Evolutionary conservation across 2,113 vertebrate genomes (phyloP).

Genomic region (Casuarius casuarius): DNA sequence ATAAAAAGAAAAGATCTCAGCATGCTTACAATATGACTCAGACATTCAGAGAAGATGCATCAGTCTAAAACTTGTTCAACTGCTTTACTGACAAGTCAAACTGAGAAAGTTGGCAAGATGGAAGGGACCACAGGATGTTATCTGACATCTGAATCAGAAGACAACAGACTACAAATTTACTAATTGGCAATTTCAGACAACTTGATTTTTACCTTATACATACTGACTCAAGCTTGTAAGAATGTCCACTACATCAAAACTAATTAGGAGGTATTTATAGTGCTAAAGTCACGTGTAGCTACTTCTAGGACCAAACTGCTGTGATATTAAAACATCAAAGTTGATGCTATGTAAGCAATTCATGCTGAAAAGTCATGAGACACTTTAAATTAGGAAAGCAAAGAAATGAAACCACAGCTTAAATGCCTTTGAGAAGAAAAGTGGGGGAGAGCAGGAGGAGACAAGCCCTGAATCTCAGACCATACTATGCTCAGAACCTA

Average conservation of each 20-base stretch:
- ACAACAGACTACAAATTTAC: conserved; percentile 40
- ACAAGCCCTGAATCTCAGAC: conserved; percentile 24
- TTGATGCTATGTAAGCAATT: conserved; percentile 45
- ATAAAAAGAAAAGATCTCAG: conserved; percentile 42
- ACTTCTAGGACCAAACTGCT: conserved; percentile 61
- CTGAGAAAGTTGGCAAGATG: conserved; percentile 19
- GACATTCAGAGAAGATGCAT: conserved; percentile 33
- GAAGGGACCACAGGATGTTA: conserved; percentile 17
- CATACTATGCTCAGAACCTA: neutral
- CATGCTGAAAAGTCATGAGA: conserved; percentile 61
- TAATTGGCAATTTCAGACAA: conserved; percentile 58
- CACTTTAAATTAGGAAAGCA: conserved; percentile 45
- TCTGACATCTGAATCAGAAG: conserved; percentile 55
- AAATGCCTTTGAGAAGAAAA: conserved; percentile 30
- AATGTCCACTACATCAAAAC: conserved; percentile 54
- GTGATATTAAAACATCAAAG: conserved; percentile 63
- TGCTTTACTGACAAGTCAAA: conserved; percentile 37
- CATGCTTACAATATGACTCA: conserved; percentile 59
- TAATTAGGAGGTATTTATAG: conserved; percentile 52
- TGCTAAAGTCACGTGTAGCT: conserved; percentile 46
- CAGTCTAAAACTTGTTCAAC: conserved; percentile 39
- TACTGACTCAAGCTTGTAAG: conserved; percentile 24
- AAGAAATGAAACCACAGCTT: conserved; percentile 45
- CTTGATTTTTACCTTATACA: conserved; percentile 64
- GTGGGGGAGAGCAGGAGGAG: neutral